Evolutionary conservation across 2,797 vertebrate genomes (phyloP).

Genomic region (Schizopygopsis malacanthus): DNA sequence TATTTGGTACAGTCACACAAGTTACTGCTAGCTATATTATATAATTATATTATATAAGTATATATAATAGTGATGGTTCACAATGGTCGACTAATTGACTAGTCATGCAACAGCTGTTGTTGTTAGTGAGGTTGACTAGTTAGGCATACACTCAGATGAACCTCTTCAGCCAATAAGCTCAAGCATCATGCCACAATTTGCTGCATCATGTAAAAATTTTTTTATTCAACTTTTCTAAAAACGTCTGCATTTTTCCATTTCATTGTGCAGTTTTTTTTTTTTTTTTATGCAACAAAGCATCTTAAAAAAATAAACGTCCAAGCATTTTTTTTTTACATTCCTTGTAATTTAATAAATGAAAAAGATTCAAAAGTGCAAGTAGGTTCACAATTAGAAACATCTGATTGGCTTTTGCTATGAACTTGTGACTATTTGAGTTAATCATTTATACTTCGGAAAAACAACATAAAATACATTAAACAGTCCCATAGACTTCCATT

Average conservation of each 20-base stretch:
- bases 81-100: background rate
- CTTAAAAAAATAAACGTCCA: background rate
- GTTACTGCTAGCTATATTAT: background rate
- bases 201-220: background rate
- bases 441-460: constrained; percentile 16
- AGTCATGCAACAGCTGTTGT: background rate
- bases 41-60: too few species aligned
- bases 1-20: background rate
- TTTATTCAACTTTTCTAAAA: background rate
- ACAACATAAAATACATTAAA: background rate
- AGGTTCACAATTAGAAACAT: background rate
- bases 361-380: background rate
- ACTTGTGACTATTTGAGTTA: background rate
- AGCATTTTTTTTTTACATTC: background rate
- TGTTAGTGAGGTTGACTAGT: background rate
- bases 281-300: background rate
- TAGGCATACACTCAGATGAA: background rate
- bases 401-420: background rate
- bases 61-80: background rate
- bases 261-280: background rate
- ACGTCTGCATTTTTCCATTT: background rate
- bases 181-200: background rate
- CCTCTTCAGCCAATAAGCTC: background rate
- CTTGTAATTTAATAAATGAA: background rate
- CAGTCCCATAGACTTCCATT: background rate